Conservation (phyloP, 2,888 invertebrate species). For the Aphelenchoides bicaudatus region DNA sequence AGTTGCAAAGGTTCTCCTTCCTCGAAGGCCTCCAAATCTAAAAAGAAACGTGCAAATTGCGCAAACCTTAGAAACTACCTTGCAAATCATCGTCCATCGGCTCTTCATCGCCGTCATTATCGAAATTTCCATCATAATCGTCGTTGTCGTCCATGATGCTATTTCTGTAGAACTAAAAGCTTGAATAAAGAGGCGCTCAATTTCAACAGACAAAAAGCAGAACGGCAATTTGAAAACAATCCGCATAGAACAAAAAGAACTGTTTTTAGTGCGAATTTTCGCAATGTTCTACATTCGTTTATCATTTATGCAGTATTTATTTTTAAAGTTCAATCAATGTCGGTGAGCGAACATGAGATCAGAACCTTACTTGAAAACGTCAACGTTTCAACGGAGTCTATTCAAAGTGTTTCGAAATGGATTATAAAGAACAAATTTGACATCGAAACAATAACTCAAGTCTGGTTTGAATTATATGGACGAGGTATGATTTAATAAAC, state of each 20-base stretch:
- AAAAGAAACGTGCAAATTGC: too few species aligned
- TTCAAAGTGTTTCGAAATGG: slow-evolving; percentile 52
- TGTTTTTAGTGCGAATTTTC: too few species aligned
- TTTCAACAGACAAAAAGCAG: too few species aligned
- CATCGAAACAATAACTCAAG: slow-evolving; percentile 45
- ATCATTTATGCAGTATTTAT: too few species aligned
- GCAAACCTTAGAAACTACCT: too few species aligned
- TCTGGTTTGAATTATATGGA: slow-evolving; percentile 51
- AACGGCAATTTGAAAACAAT: too few species aligned
- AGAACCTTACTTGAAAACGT: slow-evolving; percentile 30
- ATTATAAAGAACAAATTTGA: slow-evolving; percentile 51
- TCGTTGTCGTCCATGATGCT: slow-evolving; percentile 58
- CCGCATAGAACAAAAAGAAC: too few species aligned
- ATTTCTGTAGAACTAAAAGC: too few species aligned
- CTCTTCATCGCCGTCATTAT: slow-evolving; percentile 49
- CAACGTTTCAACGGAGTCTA: slow-evolving; percentile 36
- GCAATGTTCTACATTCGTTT: too few species aligned
- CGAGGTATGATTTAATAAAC: slow-evolving; percentile 40
- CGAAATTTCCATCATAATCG: slow-evolving; percentile 53
- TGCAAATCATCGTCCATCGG: slow-evolving; percentile 53
- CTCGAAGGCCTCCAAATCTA: slow-evolving; percentile 46
- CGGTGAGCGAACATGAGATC: slow-evolving; percentile 32
- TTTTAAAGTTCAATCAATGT: too few species aligned
- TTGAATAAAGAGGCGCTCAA: too few species aligned
- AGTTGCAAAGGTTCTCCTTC: slow-evolving; percentile 49